Evolutionary conservation across 1,140 invertebrate genomes (phyloP), one percentile per base, ranked within the genome.

Genomic region (Drosophila malerkotliana): DNA sequence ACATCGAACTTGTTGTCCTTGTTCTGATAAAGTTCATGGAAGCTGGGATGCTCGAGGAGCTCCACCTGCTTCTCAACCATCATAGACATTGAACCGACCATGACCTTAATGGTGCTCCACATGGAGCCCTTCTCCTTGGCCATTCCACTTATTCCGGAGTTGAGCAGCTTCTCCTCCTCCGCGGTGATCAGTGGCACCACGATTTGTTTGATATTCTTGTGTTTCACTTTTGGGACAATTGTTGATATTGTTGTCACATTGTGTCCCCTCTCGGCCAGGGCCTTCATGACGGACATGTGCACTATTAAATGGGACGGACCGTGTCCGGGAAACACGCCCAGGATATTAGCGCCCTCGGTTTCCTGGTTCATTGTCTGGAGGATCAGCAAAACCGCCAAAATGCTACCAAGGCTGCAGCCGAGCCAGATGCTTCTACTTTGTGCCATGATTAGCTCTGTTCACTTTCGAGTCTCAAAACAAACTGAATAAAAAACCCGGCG

Each of bases 231-330:
- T 1, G 82, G 82, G 5, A 75, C 44, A 14, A 80, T 0, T 30
- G 71, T 52, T 3, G 59, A 53, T 1, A 91, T 77, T 8, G 90
- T 77, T 0, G 90, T 91, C 1, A 91, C 60, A 44, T 91, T 80
- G 58, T 91, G 90, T 4, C 87, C 87, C 0, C 28, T 15, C 10
- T 91, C 81, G 0, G 83, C 83, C 8, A 91, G 49, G 2, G 67
- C 15, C 41, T 75, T 72, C 6, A 67, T 57, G 47, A 79, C 59
- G 6, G 89, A 76, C 80, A 88, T 85, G 37, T 88, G 74, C 0
- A 90, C 28, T 10, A 91, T 88, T 18, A 91, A 48, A 66, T 91
- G 88, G 3, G 85, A 90, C 5, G 64, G 78, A 55, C 85, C 80
- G 26, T 72, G 69, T 26, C 41, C 47, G 0, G 41, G 26, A 18